These are phyloP conservation scores for Hymenopus coronatus DNA, from an alignment of 2,888 invertebrate species.

Conservation along the genomic window DNA sequence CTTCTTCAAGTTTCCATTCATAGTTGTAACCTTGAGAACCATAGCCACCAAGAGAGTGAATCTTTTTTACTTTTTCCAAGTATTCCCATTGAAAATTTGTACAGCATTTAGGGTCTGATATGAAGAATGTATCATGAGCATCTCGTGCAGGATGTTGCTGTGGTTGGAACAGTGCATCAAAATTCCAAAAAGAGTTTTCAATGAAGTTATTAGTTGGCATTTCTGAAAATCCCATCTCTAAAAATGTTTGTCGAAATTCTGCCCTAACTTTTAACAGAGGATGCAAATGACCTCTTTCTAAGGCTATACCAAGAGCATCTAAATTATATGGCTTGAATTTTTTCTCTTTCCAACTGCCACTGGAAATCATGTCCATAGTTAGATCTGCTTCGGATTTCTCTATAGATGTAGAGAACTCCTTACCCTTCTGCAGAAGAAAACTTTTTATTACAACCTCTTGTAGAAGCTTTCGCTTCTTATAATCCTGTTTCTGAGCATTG, in stretches of 20 bases:
- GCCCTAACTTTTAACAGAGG: constrained; percentile 90
- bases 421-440: constrained; percentile 79
- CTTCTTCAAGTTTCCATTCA: constrained; percentile 93
- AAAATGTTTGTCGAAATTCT: constrained; percentile 94
- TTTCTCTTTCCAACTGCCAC: constrained; percentile 83
- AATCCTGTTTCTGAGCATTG: constrained; percentile 74
- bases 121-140: constrained; percentile 98
- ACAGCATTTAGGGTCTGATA: constrained; percentile 67
- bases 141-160: constrained; percentile 99
- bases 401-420: constrained; percentile 75
- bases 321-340: constrained; percentile 97
- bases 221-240: constrained; percentile 98
- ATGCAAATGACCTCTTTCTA: constrained; percentile 86
- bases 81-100: constrained; percentile 83
- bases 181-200: constrained; percentile 99
- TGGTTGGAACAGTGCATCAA: constrained; percentile 96
- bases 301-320: constrained; percentile 82
- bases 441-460: constrained; percentile 82
- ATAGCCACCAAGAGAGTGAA: constrained; percentile 90
- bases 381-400: constrained; percentile 91
- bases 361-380: constrained; percentile 87
- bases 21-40: constrained; percentile 90
- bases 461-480: constrained; percentile 91
- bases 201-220: constrained; percentile 98
- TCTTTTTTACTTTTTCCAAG: constrained; percentile 78